A percentile compares a stretch with the other conserved stretches of the same genome.
These are phyloP conservation scores for Yponomeuta plumbellus DNA, from an alignment of 2,888 invertebrate genomes.

Conservation along the genomic window DNA sequence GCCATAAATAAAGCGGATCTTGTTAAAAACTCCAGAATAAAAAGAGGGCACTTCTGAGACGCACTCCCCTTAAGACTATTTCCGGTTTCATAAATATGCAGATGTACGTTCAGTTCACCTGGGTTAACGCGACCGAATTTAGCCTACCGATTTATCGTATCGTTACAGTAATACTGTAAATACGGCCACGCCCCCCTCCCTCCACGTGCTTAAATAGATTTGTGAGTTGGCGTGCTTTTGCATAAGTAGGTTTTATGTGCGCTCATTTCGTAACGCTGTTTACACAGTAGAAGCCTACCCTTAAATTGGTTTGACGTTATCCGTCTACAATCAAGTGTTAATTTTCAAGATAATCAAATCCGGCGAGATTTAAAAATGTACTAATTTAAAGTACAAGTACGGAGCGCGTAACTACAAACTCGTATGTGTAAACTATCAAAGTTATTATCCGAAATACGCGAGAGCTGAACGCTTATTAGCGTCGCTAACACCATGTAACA, in stretches of 20 bases:
- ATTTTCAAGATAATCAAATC: neutral
- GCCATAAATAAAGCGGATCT: constrained; percentile 72
- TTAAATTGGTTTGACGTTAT: constrained; percentile 53
- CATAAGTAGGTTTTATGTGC: constrained; percentile 55
- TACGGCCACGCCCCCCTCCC: constrained; percentile 43
- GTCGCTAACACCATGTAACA: constrained; percentile 66
- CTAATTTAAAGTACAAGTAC: neutral
- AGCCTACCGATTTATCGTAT: constrained; percentile 69
- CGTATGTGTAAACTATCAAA: constrained; percentile 11
- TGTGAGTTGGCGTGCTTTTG: constrained; percentile 61
- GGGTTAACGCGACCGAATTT: constrained; percentile 69
- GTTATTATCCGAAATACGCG: constrained; percentile 41
- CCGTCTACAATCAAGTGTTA: constrained; percentile 41
- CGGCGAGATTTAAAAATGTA: no score
- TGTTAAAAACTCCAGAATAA: constrained; percentile 66
- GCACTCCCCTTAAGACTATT: constrained; percentile 60
- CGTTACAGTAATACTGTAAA: constrained; percentile 72
- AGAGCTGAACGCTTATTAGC: constrained; percentile 71
- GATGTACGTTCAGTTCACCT: constrained; percentile 74
- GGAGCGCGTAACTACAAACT: constrained; percentile 8
- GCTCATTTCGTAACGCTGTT: constrained; percentile 44
- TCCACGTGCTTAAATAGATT: constrained; percentile 60
- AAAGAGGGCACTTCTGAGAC: constrained; percentile 57
- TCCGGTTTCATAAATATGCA: constrained; percentile 73
- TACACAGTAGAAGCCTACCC: constrained; percentile 40